Evolutionary conservation across 1,140 invertebrate species (phyloP).

Genomic region (Aphelenchoides besseyi): DNA sequence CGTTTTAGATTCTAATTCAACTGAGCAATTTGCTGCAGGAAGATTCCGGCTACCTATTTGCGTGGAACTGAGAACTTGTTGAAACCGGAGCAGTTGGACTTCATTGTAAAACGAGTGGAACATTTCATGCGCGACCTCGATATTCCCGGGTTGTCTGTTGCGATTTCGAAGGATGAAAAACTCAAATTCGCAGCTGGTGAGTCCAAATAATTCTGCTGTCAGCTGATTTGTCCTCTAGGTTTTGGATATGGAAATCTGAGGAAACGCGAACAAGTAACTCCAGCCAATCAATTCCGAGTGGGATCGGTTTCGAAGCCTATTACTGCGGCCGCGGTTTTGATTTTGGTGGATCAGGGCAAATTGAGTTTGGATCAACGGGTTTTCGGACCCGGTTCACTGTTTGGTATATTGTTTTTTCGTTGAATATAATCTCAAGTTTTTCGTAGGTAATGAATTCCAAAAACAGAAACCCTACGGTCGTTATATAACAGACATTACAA

Average conservation of each 20-base stretch:
- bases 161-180: slow-evolving; percentile 57
- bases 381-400: slow-evolving; percentile 54
- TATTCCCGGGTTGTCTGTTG: slow-evolving; percentile 60
- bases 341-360: slow-evolving; percentile 53
- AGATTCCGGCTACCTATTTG: slow-evolving; percentile 52
- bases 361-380: slow-evolving; percentile 51
- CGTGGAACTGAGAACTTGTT: slow-evolving; percentile 51
- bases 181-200: slow-evolving; percentile 61
- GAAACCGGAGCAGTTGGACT: slow-evolving; percentile 48
- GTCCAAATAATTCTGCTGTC: slow-evolving; percentile 15
- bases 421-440: neutral
- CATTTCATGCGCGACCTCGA: slow-evolving; percentile 60
- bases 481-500: slow-evolving; percentile 56
- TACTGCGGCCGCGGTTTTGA: slow-evolving; percentile 56
- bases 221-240: slow-evolving; percentile 28
- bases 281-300: slow-evolving; percentile 57
- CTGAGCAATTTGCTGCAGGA: slow-evolving; percentile 25
- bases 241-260: slow-evolving; percentile 60
- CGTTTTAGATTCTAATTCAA: neutral
- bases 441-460: slow-evolving; percentile 53
- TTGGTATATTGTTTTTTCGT: slow-evolving; percentile 40
- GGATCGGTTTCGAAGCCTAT: slow-evolving; percentile 62
- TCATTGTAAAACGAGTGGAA: slow-evolving; percentile 56
- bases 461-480: slow-evolving; percentile 48
- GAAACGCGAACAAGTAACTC: slow-evolving; percentile 52